A percentile compares a stretch with the other conserved stretches of the same genome.
These are phyloP conservation scores for Agonopterix alstromeriana DNA, from an alignment of 2,888 invertebrate species.

Conservation along the genomic window DNA sequence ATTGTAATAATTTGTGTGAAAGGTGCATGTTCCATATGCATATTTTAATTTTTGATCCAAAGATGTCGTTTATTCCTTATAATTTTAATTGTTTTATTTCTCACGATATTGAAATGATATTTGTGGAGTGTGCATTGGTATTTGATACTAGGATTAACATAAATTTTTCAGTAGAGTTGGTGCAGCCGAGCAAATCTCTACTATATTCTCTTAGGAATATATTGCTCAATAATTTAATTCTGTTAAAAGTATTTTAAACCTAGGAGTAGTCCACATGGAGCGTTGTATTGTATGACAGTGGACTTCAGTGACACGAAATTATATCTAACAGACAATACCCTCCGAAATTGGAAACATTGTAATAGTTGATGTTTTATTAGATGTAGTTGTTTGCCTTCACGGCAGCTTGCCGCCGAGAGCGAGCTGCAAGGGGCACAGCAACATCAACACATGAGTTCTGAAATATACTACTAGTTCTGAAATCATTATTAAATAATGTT, in stretches of 20 bases:
- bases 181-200: slow-evolving; percentile 76
- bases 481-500: slow-evolving; percentile 47
- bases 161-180: slow-evolving; percentile 69
- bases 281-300: slow-evolving; percentile 47
- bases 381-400: slow-evolving; percentile 67
- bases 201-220: slow-evolving; percentile 72
- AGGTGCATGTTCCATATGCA: slow-evolving; percentile 70
- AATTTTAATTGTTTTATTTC: slow-evolving; percentile 45
- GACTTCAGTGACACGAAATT: slow-evolving; percentile 59
- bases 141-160: slow-evolving; percentile 62
- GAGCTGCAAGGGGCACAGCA: slow-evolving; percentile 54
- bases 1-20: slow-evolving; percentile 59
- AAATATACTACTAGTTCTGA: slow-evolving; percentile 31
- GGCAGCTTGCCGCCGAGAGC: slow-evolving; percentile 50
- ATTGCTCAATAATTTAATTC: slow-evolving; percentile 75
- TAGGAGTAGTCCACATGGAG: slow-evolving; percentile 64
- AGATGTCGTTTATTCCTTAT: slow-evolving; percentile 66
- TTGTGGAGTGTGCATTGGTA: slow-evolving; percentile 73
- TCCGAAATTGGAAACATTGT: slow-evolving; percentile 64
- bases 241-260: slow-evolving; percentile 70
- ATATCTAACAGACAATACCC: slow-evolving; percentile 76
- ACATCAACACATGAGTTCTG: slow-evolving; percentile 39
- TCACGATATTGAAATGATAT: slow-evolving; percentile 64
- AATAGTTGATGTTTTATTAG: slow-evolving; percentile 66
- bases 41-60: slow-evolving; percentile 72